Percentiles rank a stretch among this genome's conserved stretches.
phyloP scores from a whole-genome alignment of 2,113 vertebrate species.

The Lophius piscatorius region DNA sequence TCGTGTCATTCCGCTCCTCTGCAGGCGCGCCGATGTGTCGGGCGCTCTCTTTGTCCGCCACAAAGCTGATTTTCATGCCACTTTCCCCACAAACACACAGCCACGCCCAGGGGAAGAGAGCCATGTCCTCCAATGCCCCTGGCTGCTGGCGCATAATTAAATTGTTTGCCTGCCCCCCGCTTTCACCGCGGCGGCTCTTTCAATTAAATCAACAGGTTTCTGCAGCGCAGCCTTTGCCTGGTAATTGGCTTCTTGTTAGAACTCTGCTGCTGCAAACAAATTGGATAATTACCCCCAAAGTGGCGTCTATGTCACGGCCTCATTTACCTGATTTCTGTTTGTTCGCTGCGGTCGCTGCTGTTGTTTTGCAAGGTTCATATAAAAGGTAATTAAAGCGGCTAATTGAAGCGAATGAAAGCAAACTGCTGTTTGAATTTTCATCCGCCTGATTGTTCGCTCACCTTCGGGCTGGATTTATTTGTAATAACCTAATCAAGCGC shows the following conservation, averaged over 20 bases:
- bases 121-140: slow-evolving; percentile 74
- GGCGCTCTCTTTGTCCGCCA: too few relatives aligned
- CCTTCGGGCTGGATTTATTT: slow-evolving; percentile 70
- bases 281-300: slow-evolving; percentile 85
- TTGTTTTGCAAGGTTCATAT: slow-evolving; percentile 53
- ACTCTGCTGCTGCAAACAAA: slow-evolving; percentile 80
- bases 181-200: slow-evolving; percentile 54
- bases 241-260: slow-evolving; percentile 82
- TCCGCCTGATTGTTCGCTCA: slow-evolving; percentile 61
- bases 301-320: slow-evolving; percentile 78
- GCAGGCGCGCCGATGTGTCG: slow-evolving; percentile 33
- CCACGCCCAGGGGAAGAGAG: slow-evolving; percentile 69
- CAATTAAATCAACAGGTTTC: slow-evolving; percentile 86
- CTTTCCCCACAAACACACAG: slow-evolving; percentile 41
- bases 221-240: slow-evolving; percentile 73
- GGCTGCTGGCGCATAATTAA: slow-evolving; percentile 81
- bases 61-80: slow-evolving; percentile 58
- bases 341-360: slow-evolving; percentile 69
- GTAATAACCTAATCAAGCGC: slow-evolving; percentile 75
- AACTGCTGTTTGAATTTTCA: slow-evolving; percentile 66
- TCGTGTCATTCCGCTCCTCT: slow-evolving; percentile 12
- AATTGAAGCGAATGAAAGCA: slow-evolving; percentile 69
- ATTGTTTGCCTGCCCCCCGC: slow-evolving; percentile 76
- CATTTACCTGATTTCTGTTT: slow-evolving; percentile 74
- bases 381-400: slow-evolving; percentile 77